phyloP scores from a whole-genome alignment of 2,888 invertebrate species.

The Orthosia gracilis region DNA sequence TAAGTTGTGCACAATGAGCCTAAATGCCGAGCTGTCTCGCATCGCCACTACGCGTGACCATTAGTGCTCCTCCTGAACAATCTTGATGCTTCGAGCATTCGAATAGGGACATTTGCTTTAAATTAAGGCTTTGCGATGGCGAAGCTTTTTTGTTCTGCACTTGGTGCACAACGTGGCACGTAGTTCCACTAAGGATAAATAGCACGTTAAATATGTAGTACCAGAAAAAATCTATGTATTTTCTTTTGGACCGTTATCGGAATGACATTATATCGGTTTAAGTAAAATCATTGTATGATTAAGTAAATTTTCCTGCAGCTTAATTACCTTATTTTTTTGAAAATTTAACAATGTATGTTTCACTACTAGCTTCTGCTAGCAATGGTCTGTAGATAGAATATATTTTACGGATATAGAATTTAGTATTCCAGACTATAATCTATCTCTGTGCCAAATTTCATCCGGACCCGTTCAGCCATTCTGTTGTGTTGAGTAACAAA shows the following conservation, averaged over 20 bases:
- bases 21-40: slow-evolving; percentile 89
- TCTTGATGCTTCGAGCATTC: slow-evolving; percentile 79
- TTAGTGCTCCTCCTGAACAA: slow-evolving; percentile 45
- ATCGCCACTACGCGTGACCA: slow-evolving; percentile 82
- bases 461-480: no score
- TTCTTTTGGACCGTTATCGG: not conserved
- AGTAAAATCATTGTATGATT: not conserved
- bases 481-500: no score
- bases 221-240: not conserved
- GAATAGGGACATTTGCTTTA: slow-evolving; percentile 31
- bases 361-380: no score
- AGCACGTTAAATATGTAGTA: not conserved
- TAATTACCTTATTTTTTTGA: not conserved
- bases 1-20: slow-evolving; percentile 87
- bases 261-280: not conserved
- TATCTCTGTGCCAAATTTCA: no score
- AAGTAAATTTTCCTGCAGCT: not conserved
- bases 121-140: slow-evolving; percentile 24
- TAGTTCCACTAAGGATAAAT: not conserved
- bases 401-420: no score
- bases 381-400: no score
- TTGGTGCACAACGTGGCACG: slow-evolving; percentile 2
- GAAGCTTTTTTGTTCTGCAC: slow-evolving; percentile 13
- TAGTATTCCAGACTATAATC: no score
- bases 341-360: no score